Base-by-base conservation (phyloP, 2,113 vertebrate genomes). In the Ovis canadensis region DNA sequence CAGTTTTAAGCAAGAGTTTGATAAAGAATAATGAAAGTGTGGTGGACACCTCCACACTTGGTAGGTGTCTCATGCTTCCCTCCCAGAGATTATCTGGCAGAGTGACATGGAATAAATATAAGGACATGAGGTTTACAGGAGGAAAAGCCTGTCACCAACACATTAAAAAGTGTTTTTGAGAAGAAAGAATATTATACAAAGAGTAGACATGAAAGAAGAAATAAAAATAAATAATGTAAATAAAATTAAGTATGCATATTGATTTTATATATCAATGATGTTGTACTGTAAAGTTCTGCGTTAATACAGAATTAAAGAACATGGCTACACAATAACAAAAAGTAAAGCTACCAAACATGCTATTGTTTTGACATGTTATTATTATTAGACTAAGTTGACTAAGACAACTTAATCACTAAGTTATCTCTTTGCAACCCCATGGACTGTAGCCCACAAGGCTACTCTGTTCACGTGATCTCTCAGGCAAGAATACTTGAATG, bases 61-160 rank as follows among this genome's bases (percentile, higher is more conserved):
- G 6, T n/a, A 60, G 5, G 0, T 4, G 29, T 2, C 4, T 25
- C 7, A 50, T 31, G 1, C 13, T 84, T 64, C 31, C 25, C 40
- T 52, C 3, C 36, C 7, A 27, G 16, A 43, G 13, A 12, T 50
- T 48, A 78, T 16, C 1, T 40, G 36, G 4, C 36, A 85, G 6
- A 57, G 16, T 19, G 13, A 23, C 25, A 27, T 7, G 27, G 5
- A 21, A 52, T 15, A 88, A 36, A 52, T n/a, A 23, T 36, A 19
- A 71, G 31, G 67, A 88, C 10, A 31, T 29, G 27, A 67, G 64
- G 3, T 29, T 14, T 31, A 7, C 12, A 50, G 19, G 5, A 74
- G 21, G n/a, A 3, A 3, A 31, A 60, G 9, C 5, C 14, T 85
- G 54, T 85, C 25, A 59, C 15, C 15, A 43, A 3, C 16, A 59